phyloP scores from a whole-genome alignment of 23 tunicate genomes.

The Clavelina lepadiformis region DNA sequence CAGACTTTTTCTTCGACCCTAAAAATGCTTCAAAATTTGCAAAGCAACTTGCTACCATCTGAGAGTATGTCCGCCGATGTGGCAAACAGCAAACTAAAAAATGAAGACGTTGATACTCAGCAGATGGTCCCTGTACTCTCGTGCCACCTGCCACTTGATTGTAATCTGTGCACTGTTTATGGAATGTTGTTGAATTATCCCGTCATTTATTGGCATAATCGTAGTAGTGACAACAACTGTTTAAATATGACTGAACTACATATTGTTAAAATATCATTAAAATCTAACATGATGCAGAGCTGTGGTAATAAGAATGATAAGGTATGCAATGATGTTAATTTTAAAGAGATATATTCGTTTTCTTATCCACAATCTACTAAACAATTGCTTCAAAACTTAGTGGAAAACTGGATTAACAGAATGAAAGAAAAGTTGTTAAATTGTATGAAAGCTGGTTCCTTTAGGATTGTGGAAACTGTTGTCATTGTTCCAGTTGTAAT shows the following conservation, averaged over 20 bases:
- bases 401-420: constrained; percentile 8
- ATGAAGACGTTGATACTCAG: too few relatives aligned
- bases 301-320: not conserved
- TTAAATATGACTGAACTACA: constrained; percentile 7
- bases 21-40: too few relatives aligned
- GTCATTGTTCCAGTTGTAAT: constrained; percentile 8
- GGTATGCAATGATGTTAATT: not conserved
- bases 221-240: constrained; percentile 22
- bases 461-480: constrained; percentile 9
- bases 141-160: not conserved
- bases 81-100: too few relatives aligned
- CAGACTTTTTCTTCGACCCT: too few relatives aligned
- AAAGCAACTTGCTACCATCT: too few relatives aligned
- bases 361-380: constrained; percentile 16
- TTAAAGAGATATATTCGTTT: constrained; percentile 28
- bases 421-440: not conserved
- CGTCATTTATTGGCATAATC: constrained; percentile 45
- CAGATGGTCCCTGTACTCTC: not conserved
- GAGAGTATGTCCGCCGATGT: too few relatives aligned
- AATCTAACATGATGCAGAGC: not conserved
- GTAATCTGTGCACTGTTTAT: constrained; percentile 25
- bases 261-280: constrained; percentile 11
- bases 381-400: not conserved
- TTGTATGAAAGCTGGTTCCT: not conserved
- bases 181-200: constrained; percentile 33